Conservation (phyloP, 2,888 invertebrate genomes). For the Leucania comma region DNA sequence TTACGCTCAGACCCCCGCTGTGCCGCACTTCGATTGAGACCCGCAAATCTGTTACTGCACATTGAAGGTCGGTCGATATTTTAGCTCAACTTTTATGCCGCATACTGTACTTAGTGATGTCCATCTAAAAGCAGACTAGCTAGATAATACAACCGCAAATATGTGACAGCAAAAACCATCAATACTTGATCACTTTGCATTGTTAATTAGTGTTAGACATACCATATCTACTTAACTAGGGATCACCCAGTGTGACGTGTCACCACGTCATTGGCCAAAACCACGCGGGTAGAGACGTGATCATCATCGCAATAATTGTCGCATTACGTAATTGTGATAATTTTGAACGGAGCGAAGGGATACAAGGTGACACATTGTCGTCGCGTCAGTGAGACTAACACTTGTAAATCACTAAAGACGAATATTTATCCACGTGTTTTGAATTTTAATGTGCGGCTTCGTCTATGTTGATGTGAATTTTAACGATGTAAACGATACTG, state of each 20-base stretch:
- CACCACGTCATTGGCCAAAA: constrained; percentile 44
- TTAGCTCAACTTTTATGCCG: too few species aligned
- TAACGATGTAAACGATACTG: neutral
- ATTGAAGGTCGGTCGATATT: too few species aligned
- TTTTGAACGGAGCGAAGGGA: constrained; percentile 54
- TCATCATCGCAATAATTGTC: constrained; percentile 60
- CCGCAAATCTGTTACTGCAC: too few species aligned
- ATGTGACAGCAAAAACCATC: neutral
- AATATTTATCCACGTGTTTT: constrained; percentile 16
- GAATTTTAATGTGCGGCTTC: constrained; percentile 21
- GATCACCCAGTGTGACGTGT: constrained; percentile 58
- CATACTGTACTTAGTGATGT: neutral
- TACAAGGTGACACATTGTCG: constrained; percentile 54
- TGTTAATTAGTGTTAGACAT: constrained; percentile 28
- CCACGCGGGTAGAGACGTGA: constrained; percentile 44
- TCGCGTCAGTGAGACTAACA: constrained; percentile 5
- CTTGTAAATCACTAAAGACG: constrained; percentile 38
- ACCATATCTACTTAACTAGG: constrained; percentile 28
- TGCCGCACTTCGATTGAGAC: too few species aligned
- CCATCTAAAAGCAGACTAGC: neutral
- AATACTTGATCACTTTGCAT: constrained; percentile 27
- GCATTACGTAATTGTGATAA: constrained; percentile 65
- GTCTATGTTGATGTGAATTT: neutral
- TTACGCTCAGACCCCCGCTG: too few species aligned
- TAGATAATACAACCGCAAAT: neutral